Base-by-base conservation (phyloP, 2,888 invertebrate genomes). In the Polia nebulosa region DNA sequence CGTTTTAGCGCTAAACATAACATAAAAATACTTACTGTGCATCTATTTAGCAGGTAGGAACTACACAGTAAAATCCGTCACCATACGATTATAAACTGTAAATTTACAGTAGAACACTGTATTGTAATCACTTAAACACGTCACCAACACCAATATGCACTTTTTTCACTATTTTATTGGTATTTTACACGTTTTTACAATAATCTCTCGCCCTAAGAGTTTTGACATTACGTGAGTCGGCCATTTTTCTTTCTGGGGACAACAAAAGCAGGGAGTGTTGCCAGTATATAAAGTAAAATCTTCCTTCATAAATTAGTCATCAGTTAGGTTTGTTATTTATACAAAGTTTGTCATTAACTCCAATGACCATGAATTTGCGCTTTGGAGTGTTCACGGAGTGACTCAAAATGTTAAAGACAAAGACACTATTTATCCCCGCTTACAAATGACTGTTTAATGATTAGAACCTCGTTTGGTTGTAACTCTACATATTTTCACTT, bases 141-240 rank as follows among this genome's bases (percentile, higher is more conserved):
- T 86, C 91, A 92, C 90, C 72, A 66, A 62, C 83, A 89, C 89
- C 83, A 70, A 82, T 84, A 72, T 72, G 17, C 83, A 83, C 71
- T 75, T 72, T 85, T 73, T 69, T 51, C 66, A 83, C 74, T 81
- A 86, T 88, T 89, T 88, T 76, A 81, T 76, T 82, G 78, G 82
- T 89, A 85, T 88, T 86, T 90, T 88, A 90, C 91, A 92, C 92
- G 92, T 93, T 94, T 92, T 90, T 85, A 84, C 77, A 71, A 85
- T 85, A 89, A 86, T 89, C 87, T 87, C 82, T 92, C 89, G 88
- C 88, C 90, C 90, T 85, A 84, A 76, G 81, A 92, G 88, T 92
- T 94, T 94, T 95, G 95, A 95, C 95, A 90, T 92, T 92, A 89
- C 83, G 83, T 87, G 87, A 85, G 88, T 90, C 94, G 87, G 95